Base-by-base conservation (phyloP, 2,888 invertebrate genomes). In the Uloborus plumipes region DNA sequence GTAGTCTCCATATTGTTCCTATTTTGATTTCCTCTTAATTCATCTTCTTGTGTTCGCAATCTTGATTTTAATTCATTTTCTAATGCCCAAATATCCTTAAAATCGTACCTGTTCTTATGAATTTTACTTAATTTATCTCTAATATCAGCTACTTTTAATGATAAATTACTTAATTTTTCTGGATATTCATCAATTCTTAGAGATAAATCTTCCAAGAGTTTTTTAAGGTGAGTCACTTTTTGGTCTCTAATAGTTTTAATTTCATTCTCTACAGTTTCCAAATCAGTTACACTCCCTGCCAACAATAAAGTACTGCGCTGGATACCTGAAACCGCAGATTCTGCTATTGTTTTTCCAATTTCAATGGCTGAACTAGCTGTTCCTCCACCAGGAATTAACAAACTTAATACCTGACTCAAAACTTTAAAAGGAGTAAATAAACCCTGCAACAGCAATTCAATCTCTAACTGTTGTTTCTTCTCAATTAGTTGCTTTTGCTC, bases 381-480 rank as follows among this genome's bases (percentile, higher is more conserved):
- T 14, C 0, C 53, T 31, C 62, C 72, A 31, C 26, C 11, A 6
- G 62, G 53, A 13, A 61, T 50, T 39, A 73, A 31, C 18, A 73
- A 73, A 53, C 72, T 53, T 14, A 64, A 11, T 1, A 64, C 20
- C 18, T 64, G 50, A 3, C 72, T 64, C 16, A 62, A 18, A 26
- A 73, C 26, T 53, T 73, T 22, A 15, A 73, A 31, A 31, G 18
- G 9, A 0, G 15, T 31, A 31, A 73, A 64, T n/a, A 73, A 18
- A 49, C 72, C 39, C 16, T 31, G 49, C 26, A 51, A 20, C 15
- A n/a, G 51, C 39, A 73, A 47, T 15, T 50, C 31, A 31, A 51
- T 26, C 31, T 62, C 72, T 20, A 73, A 53, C n/a, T 73, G 20
- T 39, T 18, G 50, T 51, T 31, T 64, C 20, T 73, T 73, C 31